These are phyloP conservation scores for Halesus radiatus DNA, from an alignment of 1,140 invertebrate species.

Conservation along the genomic window DNA sequence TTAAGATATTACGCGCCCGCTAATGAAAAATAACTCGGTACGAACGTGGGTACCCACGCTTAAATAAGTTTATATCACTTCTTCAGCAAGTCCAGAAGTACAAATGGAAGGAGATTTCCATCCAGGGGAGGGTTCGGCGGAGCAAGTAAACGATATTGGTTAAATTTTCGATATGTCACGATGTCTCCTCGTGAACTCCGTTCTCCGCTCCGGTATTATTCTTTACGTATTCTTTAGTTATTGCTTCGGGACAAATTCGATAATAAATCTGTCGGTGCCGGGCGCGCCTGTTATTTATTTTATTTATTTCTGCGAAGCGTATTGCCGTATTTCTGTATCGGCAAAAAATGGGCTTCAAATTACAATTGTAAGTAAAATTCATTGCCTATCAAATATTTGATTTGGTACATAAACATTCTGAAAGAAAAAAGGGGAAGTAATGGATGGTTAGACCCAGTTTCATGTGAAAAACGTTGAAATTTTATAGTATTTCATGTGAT, in stretches of 20 bases:
- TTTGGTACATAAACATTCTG: not conserved
- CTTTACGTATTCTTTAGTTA: slow-evolving; percentile 19
- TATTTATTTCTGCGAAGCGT: slow-evolving; percentile 7
- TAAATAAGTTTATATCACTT: too few species aligned
- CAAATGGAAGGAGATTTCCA: too few species aligned
- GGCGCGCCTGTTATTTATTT: not conserved
- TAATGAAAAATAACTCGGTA: too few species aligned
- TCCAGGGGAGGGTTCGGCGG: not conserved
- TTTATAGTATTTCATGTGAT: too few species aligned
- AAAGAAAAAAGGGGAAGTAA: too few species aligned
- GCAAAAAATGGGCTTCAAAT: not conserved
- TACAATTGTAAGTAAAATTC: slow-evolving; percentile 7
- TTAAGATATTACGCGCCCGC: too few species aligned
- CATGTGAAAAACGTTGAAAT: too few species aligned
- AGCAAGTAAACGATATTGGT: slow-evolving; percentile 30
- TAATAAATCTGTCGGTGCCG: slow-evolving; percentile 12
- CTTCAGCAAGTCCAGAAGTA: too few species aligned
- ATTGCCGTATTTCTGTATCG: not conserved
- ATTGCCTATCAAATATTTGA: slow-evolving; percentile 2
- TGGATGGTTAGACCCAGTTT: too few species aligned
- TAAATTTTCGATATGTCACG: slow-evolving; percentile 41
- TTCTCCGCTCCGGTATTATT: not conserved
- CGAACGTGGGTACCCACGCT: too few species aligned
- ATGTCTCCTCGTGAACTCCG: not conserved
- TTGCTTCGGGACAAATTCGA: not conserved